phyloP scores from a whole-genome alignment of 2,797 vertebrate species.

The Lacerta bilineata region DNA sequence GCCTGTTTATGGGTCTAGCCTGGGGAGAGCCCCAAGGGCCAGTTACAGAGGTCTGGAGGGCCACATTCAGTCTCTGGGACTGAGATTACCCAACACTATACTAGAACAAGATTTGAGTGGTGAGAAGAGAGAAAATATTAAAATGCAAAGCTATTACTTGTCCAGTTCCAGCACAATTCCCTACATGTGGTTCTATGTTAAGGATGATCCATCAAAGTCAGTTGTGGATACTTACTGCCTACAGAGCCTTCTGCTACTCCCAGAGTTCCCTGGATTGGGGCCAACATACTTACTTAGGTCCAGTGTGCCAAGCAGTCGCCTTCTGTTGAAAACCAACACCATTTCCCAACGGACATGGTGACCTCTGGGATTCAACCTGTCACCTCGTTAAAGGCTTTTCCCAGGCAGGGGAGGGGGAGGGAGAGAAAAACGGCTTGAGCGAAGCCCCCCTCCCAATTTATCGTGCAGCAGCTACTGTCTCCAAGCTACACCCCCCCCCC shows the following conservation, averaged over 20 bases:
- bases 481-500: background rate
- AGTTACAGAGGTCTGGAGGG: no score
- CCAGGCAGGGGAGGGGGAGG: no score
- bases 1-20: no score
- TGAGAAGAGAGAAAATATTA: background rate
- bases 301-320: background rate
- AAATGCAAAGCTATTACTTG: slow-evolving; percentile 7
- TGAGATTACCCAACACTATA: no score
- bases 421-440: no score
- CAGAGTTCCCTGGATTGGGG: background rate
- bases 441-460: background rate
- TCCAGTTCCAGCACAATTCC: background rate
- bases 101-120: accelerated
- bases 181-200: background rate
- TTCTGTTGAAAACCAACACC: background rate
- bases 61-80: no score
- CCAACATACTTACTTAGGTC: background rate
- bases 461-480: background rate
- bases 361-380: background rate
- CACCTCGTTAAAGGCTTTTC: background rate
- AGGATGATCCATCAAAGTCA: background rate
- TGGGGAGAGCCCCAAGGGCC: no score
- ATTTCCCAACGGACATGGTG: background rate
- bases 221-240: background rate
- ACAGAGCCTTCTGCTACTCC: background rate